Base-by-base conservation (phyloP, 2,797 vertebrate genomes). In the Pseudochromis fuscus region DNA sequence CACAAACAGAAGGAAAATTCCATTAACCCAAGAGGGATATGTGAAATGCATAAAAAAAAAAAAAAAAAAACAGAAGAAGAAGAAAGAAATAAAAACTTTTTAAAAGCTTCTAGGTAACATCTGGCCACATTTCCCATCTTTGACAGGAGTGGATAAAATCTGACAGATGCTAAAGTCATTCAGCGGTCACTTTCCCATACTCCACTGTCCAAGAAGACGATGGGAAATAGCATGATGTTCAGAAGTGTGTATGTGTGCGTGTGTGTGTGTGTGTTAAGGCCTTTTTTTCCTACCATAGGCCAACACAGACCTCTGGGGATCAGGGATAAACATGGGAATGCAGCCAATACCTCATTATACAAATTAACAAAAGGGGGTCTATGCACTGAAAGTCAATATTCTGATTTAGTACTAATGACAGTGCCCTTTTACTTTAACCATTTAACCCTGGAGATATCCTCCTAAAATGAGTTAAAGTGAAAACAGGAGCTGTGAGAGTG, bases 331-430 rank as follows among this genome's bases (percentile, higher is more conserved):
- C 27, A 67, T 61, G 71, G 87, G 87, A 84, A 71, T 6, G 42
- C 48, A 75, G 88, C 88, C 88, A 89, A 35, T n/a, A 23, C 63
- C 30, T 84, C 82, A 83, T 82, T 89, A 88, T 10, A 78, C 76
- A 88, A 87, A 90, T 90, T 50, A 87, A 78, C 73, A 68, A 61
- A 69, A 68, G 12, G 16, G n/a, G n/a, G 38, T 64, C 30, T 16
- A 31, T 53, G 67, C 58, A 28, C 28, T 51, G 18, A 24, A 61
- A 82, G 30, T 58, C 81, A 68, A 76, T 66, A 55, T 27, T 59
- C 75, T 15, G 15, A 81, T 67, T 68, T 58, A 70, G 12, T 23
- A 53, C 16, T 18, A 10, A 69, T 72, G 35, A 13, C 8, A 27
- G 15, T 45, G 18, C 48, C 25, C 35, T 56, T 21, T 80, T 38